Base-by-base conservation (phyloP, 2,888 invertebrate genomes). In the Hartigia nigra region DNA sequence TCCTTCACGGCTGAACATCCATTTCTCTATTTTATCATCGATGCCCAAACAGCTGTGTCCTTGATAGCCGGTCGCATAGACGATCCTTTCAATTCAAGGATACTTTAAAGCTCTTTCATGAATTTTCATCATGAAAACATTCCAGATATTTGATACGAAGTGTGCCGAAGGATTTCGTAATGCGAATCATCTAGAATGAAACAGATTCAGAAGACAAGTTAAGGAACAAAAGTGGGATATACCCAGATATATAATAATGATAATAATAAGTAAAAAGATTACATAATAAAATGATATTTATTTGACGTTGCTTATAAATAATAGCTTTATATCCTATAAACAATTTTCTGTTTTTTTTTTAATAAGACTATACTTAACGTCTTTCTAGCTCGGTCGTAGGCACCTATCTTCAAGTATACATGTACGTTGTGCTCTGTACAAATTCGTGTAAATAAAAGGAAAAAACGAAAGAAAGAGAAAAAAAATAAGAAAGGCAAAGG, bases 21-120 rank as follows among this genome's bases (percentile, higher is more conserved):
- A 76, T 97, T 97, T 91, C 92, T 96, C 78, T 97, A 96, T 92
- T 97, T 97, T 91, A 96, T 97, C 84, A 94, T 97, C 92, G 97
- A 97, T 91, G 94, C 95, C 76, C 95, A 95, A 89, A 95, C 97
- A 76, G 95, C 96, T 89, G 95, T 96, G 14, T 93, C 96, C 72
- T 93, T 97, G 75, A 96, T 97, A 94, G 95, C 96, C 37, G 97
- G 97, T 81, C 96, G 97, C 89, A 94, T 97, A 91, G 94, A 96
- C 77, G 96, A 97, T 92, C 97, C 97, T 31, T 93, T 96, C 76
- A 97, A 96, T 92, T 95, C 96, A 80, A 94, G 96, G 91, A 95
- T 96, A 92, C 94, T 95, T 92, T 96, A 93, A 93, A 77, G 80
- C n/a, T 69, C 12, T 74, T 23, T 36, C 5, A 55, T 55, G 23